These are phyloP conservation scores for Entelurus aequoreus DNA, from an alignment of 2,113 vertebrate species.

Conservation along the genomic window DNA sequence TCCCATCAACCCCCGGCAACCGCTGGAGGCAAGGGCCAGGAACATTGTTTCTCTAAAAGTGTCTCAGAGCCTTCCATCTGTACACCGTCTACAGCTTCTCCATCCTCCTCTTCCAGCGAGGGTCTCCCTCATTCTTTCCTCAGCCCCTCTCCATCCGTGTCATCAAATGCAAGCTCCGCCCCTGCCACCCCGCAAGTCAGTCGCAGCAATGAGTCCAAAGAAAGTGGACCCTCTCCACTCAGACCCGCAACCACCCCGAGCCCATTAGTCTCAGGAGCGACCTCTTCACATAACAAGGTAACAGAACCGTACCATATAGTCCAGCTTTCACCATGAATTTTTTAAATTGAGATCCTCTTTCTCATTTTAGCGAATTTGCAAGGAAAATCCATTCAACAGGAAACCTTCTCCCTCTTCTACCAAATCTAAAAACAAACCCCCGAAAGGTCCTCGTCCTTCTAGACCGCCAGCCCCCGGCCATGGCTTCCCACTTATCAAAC, in stretches of 20 bases:
- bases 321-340: not conserved
- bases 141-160: conserved; percentile 27
- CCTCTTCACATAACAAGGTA: conserved; percentile 60
- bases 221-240: conserved; percentile 45
- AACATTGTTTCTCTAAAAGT: conserved; percentile 69
- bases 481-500: conserved; percentile 95
- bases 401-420: conserved; percentile 77
- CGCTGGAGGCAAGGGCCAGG: conserved; percentile 44
- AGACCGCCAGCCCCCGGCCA: conserved; percentile 92
- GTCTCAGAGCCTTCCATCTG: conserved; percentile 85
- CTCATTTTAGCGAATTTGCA: conserved; percentile 82
- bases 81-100: conserved; percentile 38
- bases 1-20: conserved; percentile 55
- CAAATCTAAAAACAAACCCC: conserved; percentile 72
- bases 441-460: conserved; percentile 82
- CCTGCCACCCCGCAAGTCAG: conserved; percentile 71
- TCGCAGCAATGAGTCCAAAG: conserved; percentile 50
- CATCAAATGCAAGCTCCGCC: conserved; percentile 65
- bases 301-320: not conserved
- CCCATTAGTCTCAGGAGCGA: conserved; percentile 40
- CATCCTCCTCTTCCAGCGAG: conserved; percentile 48
- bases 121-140: conserved; percentile 32
- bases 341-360: not conserved
- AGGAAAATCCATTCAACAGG: conserved; percentile 97
- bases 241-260: conserved; percentile 49